These are phyloP conservation scores for Eupithecia abbreviata DNA, from an alignment of 2,888 invertebrate species.

Conservation along the genomic window DNA sequence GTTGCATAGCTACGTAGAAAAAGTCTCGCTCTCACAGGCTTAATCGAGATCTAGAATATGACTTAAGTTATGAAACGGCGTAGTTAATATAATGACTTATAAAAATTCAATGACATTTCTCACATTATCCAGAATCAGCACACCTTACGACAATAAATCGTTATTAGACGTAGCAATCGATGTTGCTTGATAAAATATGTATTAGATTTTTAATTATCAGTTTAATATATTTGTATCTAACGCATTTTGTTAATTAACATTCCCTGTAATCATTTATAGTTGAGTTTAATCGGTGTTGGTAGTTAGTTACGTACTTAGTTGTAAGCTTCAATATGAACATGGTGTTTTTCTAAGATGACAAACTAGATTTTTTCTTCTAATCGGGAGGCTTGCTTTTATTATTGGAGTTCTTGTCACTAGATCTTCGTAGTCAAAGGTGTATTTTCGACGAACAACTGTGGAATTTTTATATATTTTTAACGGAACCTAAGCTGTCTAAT, in stretches of 20 bases:
- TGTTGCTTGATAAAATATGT: not conserved
- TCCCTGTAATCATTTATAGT: conserved; percentile 36
- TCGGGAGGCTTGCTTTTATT: conserved; percentile 1
- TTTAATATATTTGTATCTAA: conserved; percentile 28
- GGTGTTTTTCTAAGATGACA: conserved; percentile 9
- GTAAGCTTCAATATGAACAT: conserved; percentile 30
- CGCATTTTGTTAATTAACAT: conserved; percentile 43
- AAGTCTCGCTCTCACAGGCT: not conserved
- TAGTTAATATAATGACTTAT: not conserved
- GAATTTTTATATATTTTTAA: not conserved
- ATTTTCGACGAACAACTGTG: not conserved
- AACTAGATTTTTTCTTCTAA: conserved; percentile 1
- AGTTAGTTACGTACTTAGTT: conserved; percentile 40
- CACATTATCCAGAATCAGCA: not conserved
- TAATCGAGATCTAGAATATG: not conserved
- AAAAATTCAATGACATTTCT: not conserved
- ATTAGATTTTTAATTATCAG: conserved; percentile 13
- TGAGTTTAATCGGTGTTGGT: conserved; percentile 40
- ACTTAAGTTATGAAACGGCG: not conserved
- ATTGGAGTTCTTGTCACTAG: not conserved
- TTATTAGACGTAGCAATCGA: conserved; percentile 4
- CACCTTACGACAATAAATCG: conserved; percentile 26
- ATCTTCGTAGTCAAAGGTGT: not conserved
- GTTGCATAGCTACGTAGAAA: not conserved
- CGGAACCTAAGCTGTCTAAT: not conserved